Conservation (phyloP, 2,888 invertebrate species). For the Apodemia zela region DNA sequence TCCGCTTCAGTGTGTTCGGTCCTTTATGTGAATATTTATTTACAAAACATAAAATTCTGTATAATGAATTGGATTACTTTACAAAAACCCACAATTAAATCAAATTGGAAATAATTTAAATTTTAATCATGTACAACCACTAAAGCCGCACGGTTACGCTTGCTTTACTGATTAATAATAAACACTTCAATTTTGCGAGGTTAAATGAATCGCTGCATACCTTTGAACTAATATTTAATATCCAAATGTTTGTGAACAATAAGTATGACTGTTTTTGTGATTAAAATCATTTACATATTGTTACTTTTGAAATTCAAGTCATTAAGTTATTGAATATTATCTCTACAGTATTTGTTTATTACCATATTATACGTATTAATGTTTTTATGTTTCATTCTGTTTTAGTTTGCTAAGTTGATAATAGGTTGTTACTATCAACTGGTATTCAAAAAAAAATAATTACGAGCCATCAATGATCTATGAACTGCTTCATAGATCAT, state of each 20-base stretch:
- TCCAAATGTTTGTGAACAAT: conserved; percentile 2
- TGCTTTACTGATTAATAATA: conserved; percentile 29
- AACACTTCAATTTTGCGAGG: conserved; percentile 28
- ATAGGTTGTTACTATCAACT: too few relatives aligned
- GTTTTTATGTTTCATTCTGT: too few relatives aligned
- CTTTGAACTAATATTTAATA: conserved; percentile 12
- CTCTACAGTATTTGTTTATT: too few relatives aligned
- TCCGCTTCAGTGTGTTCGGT: too few relatives aligned
- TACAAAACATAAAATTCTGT: too few relatives aligned
- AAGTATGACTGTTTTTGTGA: neutral
- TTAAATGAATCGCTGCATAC: conserved; percentile 15
- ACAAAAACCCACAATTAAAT: neutral
- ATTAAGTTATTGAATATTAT: neutral
- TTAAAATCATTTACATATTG: neutral
- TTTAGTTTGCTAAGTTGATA: too few relatives aligned
- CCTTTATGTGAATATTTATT: too few relatives aligned
- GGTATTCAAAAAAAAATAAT: too few relatives aligned
- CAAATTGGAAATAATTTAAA: conserved; percentile 33
- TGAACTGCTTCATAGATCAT: too few relatives aligned
- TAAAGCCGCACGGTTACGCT: conserved; percentile 28
- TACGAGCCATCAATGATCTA: too few relatives aligned
- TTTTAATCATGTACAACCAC: conserved; percentile 51
- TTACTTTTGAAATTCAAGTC: neutral
- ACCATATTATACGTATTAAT: too few relatives aligned
- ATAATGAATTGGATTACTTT: too few relatives aligned